Percentiles rank a stretch among this genome's conserved stretches.
These are phyloP conservation scores for Pogonomyrmex barbatus DNA, from an alignment of 1,140 invertebrate genomes.

Conservation along the genomic window DNA sequence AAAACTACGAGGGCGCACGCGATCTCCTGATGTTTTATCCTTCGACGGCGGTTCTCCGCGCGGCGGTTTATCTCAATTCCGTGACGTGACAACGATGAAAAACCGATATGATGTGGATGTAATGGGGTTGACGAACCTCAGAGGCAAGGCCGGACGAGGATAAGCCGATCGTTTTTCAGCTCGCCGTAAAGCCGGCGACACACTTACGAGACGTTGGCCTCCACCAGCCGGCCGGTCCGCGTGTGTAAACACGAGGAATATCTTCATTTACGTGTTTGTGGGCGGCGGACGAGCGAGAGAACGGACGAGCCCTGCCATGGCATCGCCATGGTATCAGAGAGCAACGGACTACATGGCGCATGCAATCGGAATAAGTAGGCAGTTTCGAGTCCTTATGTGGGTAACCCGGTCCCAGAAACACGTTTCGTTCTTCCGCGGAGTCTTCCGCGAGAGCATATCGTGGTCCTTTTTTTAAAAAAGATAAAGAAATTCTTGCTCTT, in stretches of 20 bases:
- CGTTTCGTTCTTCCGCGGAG: slow-evolving; percentile 75
- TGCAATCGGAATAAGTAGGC: slow-evolving; percentile 75
- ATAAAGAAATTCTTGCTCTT: background rate
- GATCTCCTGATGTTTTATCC: slow-evolving; percentile 37
- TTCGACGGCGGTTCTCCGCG: slow-evolving; percentile 12
- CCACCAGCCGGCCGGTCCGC: slow-evolving; percentile 41
- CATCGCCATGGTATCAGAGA: slow-evolving; percentile 29
- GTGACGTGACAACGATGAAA: slow-evolving; percentile 45
- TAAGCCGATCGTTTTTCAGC: slow-evolving; percentile 71
- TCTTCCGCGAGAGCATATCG: slow-evolving; percentile 36
- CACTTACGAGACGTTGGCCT: slow-evolving; percentile 77
- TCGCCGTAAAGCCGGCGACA: slow-evolving; percentile 64
- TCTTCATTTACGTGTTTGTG: slow-evolving; percentile 77
- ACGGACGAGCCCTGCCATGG: slow-evolving; percentile 37
- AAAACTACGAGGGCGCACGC: slow-evolving; percentile 23
- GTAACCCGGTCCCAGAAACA: slow-evolving; percentile 80
- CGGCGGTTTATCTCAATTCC: slow-evolving; percentile 44
- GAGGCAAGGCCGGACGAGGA: slow-evolving; percentile 64
- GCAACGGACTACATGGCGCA: slow-evolving; percentile 55
- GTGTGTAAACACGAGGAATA: slow-evolving; percentile 76
- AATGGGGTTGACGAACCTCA: slow-evolving; percentile 66
- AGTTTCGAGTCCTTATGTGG: slow-evolving; percentile 77
- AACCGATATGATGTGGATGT: slow-evolving; percentile 41
- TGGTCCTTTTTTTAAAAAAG: slow-evolving; percentile 30
- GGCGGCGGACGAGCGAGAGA: slow-evolving; percentile 53